Evolutionary conservation across 2,797 vertebrate genomes (phyloP), one percentile per base, ranked within the genome.

Genomic region (Anomalospiza imberbis): DNA sequence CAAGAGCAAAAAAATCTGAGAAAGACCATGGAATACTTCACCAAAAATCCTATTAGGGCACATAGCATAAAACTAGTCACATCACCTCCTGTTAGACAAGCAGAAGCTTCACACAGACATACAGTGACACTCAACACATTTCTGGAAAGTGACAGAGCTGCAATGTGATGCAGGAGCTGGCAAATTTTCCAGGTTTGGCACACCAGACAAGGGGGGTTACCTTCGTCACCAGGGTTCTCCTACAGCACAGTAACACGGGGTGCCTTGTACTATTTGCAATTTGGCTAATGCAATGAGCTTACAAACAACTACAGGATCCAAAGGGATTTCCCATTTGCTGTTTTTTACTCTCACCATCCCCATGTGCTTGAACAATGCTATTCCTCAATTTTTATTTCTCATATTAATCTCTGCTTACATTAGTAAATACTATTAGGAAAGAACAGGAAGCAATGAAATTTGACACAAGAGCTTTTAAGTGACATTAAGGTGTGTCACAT

Each of bases 1-100:
- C 14, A 94, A 88, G 13, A 86, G 32, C 31, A 67, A 88, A 83
- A 70, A 7, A 58, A 34, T 31, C 55, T 0, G 24, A 90, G 67
- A 94, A 89, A 85, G 62, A 79, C n/a, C 34, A 55, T 25, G 24
- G 40, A 81, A 88, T 84, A 84, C 66, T 76, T 96, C 75, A 88
- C 48, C 45, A 94, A 95, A 94, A 94, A 86, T 95, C 70, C 87
- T 84, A 60, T 88, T 91, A 96, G 73, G 47, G 62, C 67, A 92
- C 4, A 4, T 8, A 91, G 70, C 22, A 0, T 82, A 91, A 90
- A 93, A 95, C 91, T 61, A 92, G 65, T 92, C 79, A 63, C 82
- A 90, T 84, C 0, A 2, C 34, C 85, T 93, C 79, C 51, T 82
- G 42, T 57, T 79, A 92, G 74, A 96, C 61, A 88, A 96, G 82